phyloP scores from a whole-genome alignment of 2,888 invertebrate genomes.

The Tridacna gigas region DNA sequence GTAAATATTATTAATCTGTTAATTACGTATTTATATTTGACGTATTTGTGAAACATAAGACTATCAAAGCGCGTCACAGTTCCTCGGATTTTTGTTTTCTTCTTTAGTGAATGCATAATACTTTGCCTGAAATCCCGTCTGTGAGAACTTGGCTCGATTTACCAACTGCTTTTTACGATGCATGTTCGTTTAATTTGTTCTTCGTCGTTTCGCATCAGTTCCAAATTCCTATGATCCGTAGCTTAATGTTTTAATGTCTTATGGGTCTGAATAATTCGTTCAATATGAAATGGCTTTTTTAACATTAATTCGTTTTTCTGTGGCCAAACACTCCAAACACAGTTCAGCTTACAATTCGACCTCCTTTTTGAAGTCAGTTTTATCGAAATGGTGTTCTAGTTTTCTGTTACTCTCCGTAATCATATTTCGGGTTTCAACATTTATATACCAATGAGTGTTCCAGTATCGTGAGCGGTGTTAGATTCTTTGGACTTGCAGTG shows the following conservation, averaged over 20 bases:
- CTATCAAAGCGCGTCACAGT: slow-evolving; percentile 9
- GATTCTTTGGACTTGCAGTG: no score
- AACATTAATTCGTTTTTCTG: no score
- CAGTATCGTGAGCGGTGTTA: no score
- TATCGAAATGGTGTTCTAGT: no score
- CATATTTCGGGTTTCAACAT: no score
- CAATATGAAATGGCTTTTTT: neutral
- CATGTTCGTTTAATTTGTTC: slow-evolving; percentile 29
- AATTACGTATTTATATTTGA: slow-evolving; percentile 22
- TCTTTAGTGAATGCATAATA: slow-evolving; percentile 25
- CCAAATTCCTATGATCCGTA: slow-evolving; percentile 16
- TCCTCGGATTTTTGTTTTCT: slow-evolving; percentile 13
- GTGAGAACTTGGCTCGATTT: slow-evolving; percentile 5
- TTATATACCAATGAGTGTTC: no score
- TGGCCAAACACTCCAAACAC: neutral
- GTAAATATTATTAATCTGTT: slow-evolving; percentile 55
- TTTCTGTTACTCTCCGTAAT: no score
- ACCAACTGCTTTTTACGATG: slow-evolving; percentile 28
- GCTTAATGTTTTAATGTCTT: slow-evolving; percentile 7
- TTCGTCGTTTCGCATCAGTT: slow-evolving; percentile 10
- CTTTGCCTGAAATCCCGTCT: slow-evolving; percentile 18
- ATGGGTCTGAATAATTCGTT: neutral
- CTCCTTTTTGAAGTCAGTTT: no score
- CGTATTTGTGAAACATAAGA: slow-evolving; percentile 15
- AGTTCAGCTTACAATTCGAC: neutral